These are phyloP conservation scores for Philereme transversata DNA, from an alignment of 2,888 invertebrate species.

Conservation along the genomic window DNA sequence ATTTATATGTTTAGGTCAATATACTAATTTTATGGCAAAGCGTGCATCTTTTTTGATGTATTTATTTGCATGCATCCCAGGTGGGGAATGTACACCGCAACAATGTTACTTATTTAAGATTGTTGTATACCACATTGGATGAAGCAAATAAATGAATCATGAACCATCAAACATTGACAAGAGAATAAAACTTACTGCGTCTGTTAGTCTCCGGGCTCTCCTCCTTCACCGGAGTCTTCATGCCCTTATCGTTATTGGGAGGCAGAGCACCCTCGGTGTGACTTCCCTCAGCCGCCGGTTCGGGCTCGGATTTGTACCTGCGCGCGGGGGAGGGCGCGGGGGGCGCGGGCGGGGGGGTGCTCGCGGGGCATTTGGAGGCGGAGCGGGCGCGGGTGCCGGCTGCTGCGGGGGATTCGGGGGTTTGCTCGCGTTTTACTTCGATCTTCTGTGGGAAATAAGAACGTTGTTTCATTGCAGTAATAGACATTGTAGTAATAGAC, in stretches of 20 bases:
- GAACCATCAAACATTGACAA: no score
- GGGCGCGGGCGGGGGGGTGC: conserved; percentile 30
- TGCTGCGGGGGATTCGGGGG: conserved; percentile 72
- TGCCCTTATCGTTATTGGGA: conserved; percentile 50
- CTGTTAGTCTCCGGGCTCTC: conserved; percentile 66
- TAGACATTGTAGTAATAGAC: no score
- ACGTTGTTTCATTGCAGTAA: no score
- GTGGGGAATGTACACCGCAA: no score
- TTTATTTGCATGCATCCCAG: no score
- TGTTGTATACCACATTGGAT: no score
- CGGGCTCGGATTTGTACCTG: conserved; percentile 68
- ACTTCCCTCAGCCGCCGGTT: conserved; percentile 66
- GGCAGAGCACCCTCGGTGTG: conserved; percentile 68
- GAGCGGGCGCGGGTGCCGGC: conserved; percentile 64
- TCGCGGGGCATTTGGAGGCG: conserved; percentile 59
- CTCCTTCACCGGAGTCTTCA: conserved; percentile 61
- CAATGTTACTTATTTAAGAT: no score
- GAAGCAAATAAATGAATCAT: no score
- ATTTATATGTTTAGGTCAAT: no score
- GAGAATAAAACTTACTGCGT: conserved; percentile 44
- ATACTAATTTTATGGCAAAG: no score
- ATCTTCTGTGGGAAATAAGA: conserved; percentile 63
- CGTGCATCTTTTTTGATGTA: no score
- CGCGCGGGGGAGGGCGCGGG: conserved; percentile 54
- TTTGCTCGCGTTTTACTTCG: conserved; percentile 74